Evolutionary conservation across 1,140 invertebrate genomes (phyloP), one percentile per base, ranked within the genome.

Genomic region (Tigriopus japonicus): DNA sequence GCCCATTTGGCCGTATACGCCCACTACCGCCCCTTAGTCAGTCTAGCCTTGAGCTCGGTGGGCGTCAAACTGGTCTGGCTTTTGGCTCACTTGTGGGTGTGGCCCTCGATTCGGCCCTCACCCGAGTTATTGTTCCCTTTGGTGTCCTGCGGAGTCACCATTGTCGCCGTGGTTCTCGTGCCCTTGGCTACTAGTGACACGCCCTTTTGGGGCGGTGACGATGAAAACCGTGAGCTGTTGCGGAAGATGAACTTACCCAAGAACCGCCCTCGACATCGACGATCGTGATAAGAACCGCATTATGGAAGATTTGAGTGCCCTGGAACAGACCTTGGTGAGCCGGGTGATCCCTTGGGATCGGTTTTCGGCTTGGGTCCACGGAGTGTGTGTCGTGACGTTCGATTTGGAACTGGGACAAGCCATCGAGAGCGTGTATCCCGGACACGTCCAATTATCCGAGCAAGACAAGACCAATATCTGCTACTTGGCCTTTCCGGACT

Each of bases 401-500:
- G 94, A 98, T 77, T 76, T 98, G 64, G 94, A 98, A 75, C 74
- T 98, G 21, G 94, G 94, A 42, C 94, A 98, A 77, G 87, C 87
- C 43, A 74, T 78, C 62, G 72, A 90, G 82, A 80, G 83, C 64
- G 81, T 94, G 21, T 94, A 87, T 75, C 93, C 93, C 6, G 75
- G 78, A 64, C 79, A 85, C 71, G 77, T 87, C 15, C 81, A 81
- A 66, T 71, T 96, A 58, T 82, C 82, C 12, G 92, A 96, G 71
- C 84, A 88, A 75, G 93, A 97, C 76, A 90, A 89, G 72, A 87
- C 85, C 63, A 98, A 94, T 75, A 87, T 98, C 63, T 97, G 92
- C 74, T 98, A 98, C 72, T 78, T 98, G 68, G 91, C 93, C 12
- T 98, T 98, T 74, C 95, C 95, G 10, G 95, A 98, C 72, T 98